Conservation (phyloP, 1,140 invertebrate species). For the Aphidius ervi region DNA sequence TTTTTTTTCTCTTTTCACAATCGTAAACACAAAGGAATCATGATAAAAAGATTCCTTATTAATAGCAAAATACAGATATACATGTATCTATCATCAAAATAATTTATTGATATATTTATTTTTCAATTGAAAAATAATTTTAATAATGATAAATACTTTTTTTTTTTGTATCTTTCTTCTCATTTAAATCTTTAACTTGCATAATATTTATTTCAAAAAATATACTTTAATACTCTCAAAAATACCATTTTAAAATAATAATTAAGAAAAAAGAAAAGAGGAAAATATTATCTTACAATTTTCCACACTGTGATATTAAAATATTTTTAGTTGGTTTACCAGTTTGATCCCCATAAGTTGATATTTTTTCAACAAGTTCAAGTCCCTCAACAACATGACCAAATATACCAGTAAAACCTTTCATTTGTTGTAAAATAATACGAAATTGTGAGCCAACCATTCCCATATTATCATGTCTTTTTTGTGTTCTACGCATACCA, state of each 20-base stretch:
- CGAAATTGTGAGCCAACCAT: conserved; percentile 82
- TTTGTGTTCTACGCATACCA: conserved; percentile 78
- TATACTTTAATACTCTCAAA: not conserved
- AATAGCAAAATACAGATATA: conserved; percentile 50
- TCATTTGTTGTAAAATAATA: conserved; percentile 75
- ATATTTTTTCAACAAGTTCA: conserved; percentile 75
- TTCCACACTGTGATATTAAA: conserved; percentile 71
- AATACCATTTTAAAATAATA: too few relatives aligned
- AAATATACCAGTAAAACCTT: conserved; percentile 79
- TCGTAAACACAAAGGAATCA: conserved; percentile 39
- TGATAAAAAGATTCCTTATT: conserved; percentile 26
- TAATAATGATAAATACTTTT: not conserved
- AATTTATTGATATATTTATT: conserved; percentile 36
- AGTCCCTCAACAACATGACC: conserved; percentile 77
- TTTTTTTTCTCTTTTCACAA: conserved; percentile 27
- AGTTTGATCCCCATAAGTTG: conserved; percentile 69
- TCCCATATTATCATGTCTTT: conserved; percentile 72
- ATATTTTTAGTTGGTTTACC: conserved; percentile 74
- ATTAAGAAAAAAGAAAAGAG: conserved; percentile 13
- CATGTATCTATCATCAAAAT: conserved; percentile 25
- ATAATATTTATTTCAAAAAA: conserved; percentile 4
- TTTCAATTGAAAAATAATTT: conserved; percentile 42
- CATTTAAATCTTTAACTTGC: too few relatives aligned
- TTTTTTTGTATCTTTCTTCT: not conserved
- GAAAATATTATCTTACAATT: conserved; percentile 52